A percentile compares a stretch with the other conserved stretches of the same genome.
Conservation (phyloP, 2,797 vertebrate species). For the Dromococcyx pavoninus region DNA sequence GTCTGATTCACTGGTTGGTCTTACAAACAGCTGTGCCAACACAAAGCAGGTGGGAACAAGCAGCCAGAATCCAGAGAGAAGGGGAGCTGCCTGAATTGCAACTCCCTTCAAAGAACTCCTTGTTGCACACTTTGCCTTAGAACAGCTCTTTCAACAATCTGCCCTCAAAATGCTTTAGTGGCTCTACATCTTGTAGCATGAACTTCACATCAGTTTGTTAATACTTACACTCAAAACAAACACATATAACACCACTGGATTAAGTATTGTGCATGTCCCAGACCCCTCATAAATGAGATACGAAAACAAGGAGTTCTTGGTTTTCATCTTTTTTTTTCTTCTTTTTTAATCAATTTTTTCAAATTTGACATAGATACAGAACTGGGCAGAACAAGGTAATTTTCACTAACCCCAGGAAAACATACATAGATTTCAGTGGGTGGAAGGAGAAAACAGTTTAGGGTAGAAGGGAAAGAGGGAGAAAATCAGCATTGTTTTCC, state of each 20-base stretch:
- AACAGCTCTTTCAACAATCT: background rate
- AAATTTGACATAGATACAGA: background rate
- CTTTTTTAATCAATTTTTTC: background rate
- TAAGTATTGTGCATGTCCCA: background rate
- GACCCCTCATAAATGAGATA: rapidly evolving
- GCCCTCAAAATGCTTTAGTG: background rate
- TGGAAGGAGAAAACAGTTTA: background rate
- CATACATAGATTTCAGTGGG: background rate
- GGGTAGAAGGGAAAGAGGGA: background rate
- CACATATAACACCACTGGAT: background rate
- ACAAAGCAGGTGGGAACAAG: constrained; percentile 41
- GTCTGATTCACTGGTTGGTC: constrained; percentile 11
- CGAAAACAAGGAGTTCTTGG: background rate
- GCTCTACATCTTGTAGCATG: background rate
- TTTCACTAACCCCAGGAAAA: background rate
- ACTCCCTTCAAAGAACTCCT: background rate
- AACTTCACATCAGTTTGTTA: background rate
- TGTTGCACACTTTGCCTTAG: background rate
- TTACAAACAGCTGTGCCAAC: constrained; percentile 34
- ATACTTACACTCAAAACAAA: background rate
- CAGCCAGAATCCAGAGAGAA: background rate
- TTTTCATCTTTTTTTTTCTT: background rate
- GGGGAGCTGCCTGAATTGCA: background rate
- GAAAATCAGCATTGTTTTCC: background rate
- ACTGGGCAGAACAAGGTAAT: background rate